Base-by-base conservation (phyloP, 2,797 vertebrate genomes). In the Ara ararauna region DNA sequence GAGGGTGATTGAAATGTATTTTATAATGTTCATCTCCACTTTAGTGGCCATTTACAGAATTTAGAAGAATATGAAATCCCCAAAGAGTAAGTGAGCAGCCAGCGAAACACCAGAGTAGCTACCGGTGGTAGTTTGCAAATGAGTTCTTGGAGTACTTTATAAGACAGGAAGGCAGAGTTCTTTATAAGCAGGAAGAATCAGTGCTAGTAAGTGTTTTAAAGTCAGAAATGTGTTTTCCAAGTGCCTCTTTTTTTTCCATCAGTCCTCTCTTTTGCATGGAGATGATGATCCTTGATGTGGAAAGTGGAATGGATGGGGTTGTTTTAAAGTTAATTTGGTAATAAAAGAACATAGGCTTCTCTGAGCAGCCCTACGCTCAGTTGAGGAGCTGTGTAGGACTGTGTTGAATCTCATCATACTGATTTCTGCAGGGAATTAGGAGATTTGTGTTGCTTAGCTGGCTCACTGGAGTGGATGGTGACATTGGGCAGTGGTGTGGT, bases 41-140 rank as follows among this genome's bases (percentile, higher is more conserved):
- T 97, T 92, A 97, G 87, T 88, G 91, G 83, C 94, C 90, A 30
- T 96, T 95, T 97, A 95, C 71, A 93, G 93, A 97, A 95, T 95
- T 74, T 85, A 96, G 92, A 94, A 76, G 95, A 89, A 65, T 94
- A 90, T 78, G 87, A 84, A 82, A 93, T 94, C 91, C 92, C 94
- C 61, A 58, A 73, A 76, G 97, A 94, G 47, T 45, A 87, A 96
- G 73, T 58, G 68, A 95, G 88, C 58, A 64, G 61, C 47, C 62
- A 89, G 36, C 42, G 61, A 90, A 96, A 87, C 51, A 45, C 0
- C 17, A 30, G 58, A 70, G 65, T 15, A 81, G 74, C 27, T 60
- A 56, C 53, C 64, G 47, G 48, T 44, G 71, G 84, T 95, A 74
- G 85, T 71, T 82, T 79, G 79, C 47, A 94, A 93, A 93, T 89